A percentile compares a stretch with the other conserved stretches of the same genome.
Evolutionary conservation across 2,113 vertebrate species (phyloP).

Genomic region (Nipponia nippon): DNA sequence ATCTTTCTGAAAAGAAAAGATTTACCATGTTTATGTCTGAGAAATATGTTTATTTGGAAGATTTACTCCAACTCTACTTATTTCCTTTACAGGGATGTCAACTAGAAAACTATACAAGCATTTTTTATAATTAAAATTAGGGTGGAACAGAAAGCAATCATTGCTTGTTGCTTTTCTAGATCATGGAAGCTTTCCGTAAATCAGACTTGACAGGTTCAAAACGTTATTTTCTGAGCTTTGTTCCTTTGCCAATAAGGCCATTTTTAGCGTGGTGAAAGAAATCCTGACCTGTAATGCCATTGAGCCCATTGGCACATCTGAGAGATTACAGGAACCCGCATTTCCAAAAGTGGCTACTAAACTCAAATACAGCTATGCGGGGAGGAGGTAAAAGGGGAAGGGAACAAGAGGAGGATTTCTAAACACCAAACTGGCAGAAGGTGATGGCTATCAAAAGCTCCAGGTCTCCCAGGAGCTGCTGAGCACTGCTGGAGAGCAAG

Average conservation of each 20-base stretch:
- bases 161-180: conserved; percentile 28
- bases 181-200: conserved; percentile 31
- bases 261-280: background rate
- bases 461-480: background rate
- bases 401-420: background rate
- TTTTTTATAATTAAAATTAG: conserved; percentile 57
- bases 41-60: conserved; percentile 45
- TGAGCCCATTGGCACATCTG: background rate
- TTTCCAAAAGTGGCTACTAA: background rate
- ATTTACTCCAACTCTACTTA: conserved; percentile 22
- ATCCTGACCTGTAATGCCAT: background rate
- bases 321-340: background rate
- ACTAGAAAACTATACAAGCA: conserved; percentile 22
- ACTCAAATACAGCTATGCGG: background rate
- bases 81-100: conserved; percentile 34
- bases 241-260: background rate
- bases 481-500: background rate
- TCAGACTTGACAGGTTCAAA: conserved; percentile 47
- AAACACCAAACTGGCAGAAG: background rate
- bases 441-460: fast-evolving
- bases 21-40: conserved; percentile 53
- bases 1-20: conserved; percentile 49
- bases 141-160: conserved; percentile 30
- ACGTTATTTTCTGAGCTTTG: background rate
- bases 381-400: background rate